Evolutionary conservation across 2,797 vertebrate genomes (phyloP).

Genomic region (Myotis planiceps): DNA sequence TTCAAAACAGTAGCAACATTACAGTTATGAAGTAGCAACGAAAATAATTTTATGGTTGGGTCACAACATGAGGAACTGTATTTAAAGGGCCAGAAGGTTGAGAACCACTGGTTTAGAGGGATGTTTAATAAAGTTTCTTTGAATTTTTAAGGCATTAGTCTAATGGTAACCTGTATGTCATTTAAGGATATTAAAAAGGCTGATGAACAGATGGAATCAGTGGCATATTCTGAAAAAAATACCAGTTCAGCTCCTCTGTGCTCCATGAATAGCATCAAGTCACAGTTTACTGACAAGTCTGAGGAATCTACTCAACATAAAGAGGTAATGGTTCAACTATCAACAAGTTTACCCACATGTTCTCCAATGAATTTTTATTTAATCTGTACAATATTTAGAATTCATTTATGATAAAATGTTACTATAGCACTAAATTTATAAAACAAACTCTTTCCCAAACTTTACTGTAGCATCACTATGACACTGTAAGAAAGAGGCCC

Average conservation of each 20-base stretch:
- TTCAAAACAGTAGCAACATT: too few relatives aligned
- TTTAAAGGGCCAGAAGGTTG: too few relatives aligned
- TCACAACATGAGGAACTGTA: too few relatives aligned
- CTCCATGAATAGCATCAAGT: background rate
- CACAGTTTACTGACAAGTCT: background rate
- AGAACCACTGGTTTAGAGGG: background rate
- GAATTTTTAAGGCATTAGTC: conserved; percentile 14
- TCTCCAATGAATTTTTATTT: background rate
- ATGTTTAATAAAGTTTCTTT: background rate
- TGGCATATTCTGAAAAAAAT: conserved; percentile 18
- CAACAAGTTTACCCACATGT: background rate
- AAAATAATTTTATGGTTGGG: too few relatives aligned
- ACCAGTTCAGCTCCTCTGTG: background rate
- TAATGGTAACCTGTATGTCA: background rate
- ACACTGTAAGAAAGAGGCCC: background rate
- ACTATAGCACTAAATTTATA: background rate
- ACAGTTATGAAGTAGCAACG: too few relatives aligned
- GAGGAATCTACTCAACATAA: conserved; percentile 37
- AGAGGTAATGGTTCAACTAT: conserved; percentile 43
- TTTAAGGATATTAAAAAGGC: conserved; percentile 71
- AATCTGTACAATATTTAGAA: background rate
- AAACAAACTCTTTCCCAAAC: background rate
- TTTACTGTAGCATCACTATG: background rate
- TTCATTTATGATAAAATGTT: background rate
- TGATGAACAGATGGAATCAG: conserved; percentile 41